phyloP scores from a whole-genome alignment of 2,797 vertebrate genomes.

The Pangasius djambal region DNA sequence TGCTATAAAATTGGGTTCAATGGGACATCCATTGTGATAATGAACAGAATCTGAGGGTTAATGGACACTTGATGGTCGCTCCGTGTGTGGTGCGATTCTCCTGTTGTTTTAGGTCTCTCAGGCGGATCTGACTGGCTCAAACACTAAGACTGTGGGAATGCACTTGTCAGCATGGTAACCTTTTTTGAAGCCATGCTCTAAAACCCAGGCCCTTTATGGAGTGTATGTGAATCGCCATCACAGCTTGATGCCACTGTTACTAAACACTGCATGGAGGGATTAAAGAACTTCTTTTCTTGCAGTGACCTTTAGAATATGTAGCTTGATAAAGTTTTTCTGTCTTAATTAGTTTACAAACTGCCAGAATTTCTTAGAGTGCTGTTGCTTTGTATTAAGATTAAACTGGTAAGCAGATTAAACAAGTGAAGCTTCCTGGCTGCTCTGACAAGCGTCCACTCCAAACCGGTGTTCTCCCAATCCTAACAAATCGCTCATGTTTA shows the following conservation, averaged over 20 bases:
- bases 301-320: background rate
- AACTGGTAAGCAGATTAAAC: conserved; percentile 29
- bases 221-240: background rate
- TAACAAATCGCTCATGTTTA: conserved; percentile 74
- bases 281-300: background rate
- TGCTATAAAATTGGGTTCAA: background rate
- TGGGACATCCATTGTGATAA: background rate
- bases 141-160: conserved; percentile 40
- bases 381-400: conserved; percentile 17
- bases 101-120: conserved; percentile 8
- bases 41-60: background rate
- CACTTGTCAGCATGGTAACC: conserved; percentile 36
- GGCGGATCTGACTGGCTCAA: conserved; percentile 31
- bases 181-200: conserved; percentile 18
- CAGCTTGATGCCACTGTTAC: conserved; percentile 13
- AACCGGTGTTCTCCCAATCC: conserved; percentile 60
- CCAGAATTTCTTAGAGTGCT: background rate
- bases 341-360: conserved; percentile 17
- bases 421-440: conserved; percentile 8
- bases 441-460: conserved; percentile 43
- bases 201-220: conserved; percentile 6
- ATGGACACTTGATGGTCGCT: background rate
- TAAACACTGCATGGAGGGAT: background rate
- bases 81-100: conserved; percentile 19
- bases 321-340: background rate